Evolutionary conservation across 1,140 invertebrate genomes (phyloP), one percentile per base, ranked within the genome.

Genomic region (Luehdorfia chinensis): DNA sequence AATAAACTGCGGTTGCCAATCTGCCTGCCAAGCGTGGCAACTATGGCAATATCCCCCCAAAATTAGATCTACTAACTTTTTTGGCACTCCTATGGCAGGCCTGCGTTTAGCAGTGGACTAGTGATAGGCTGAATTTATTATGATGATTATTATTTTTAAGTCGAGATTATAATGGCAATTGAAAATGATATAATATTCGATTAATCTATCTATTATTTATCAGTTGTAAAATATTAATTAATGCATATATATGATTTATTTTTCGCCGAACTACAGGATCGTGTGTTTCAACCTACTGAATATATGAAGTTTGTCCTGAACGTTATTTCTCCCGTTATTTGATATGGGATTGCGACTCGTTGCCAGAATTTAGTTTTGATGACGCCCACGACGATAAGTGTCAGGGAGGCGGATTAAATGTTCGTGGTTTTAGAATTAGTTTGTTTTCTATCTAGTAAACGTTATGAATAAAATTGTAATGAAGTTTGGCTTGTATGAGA

Each of bases 331-430:
- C 64, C 59, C 66, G 64, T 66, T 77, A 72, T 80, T 80, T 79
- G 68, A 79, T 64, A 64, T 72, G 70, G 75, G 75, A 75, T 80
- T 73, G 66, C 58, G 62, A 55, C 51, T 72, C 61, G 63, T 64
- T 69, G 51, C 49, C 62, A 13, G 63, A 73, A 64, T 80, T 75
- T 73, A 81, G 72, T 81, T 81, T 69, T 66, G 65, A 75, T 66
- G 65, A 66, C 57, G 50, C 59, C 61, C 55, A 47, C 51, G 39
- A 59, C 56, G 55, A 67, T 67, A 69, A 70, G 63, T 64, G 59
- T 50, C 30, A 53, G 60, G 64, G 62, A 45, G 50, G 28, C 14
- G 50, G 55, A 63, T 66, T 67, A 68, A 45, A 48, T 43, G 34
- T 45, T 46, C 23, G 47, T 30, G 44, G 47, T 41, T 58, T 55